Conservation (phyloP, 2,888 invertebrate genomes). For the Dynastes hyllus region DNA sequence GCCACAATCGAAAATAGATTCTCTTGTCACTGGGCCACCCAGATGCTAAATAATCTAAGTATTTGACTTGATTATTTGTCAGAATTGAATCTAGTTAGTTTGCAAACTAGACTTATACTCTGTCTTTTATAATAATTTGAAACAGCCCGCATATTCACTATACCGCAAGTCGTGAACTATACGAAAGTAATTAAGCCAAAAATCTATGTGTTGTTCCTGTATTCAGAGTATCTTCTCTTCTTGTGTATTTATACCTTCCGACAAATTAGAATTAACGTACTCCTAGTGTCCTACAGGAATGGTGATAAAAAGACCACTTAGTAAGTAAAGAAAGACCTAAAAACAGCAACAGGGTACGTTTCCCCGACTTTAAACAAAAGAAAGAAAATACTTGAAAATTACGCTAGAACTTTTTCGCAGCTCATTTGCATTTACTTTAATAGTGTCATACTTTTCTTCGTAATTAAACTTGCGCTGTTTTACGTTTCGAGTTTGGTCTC, state of each 20-base stretch:
- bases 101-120: no score
- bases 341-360: not conserved
- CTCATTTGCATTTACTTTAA: slow-evolving; percentile 39
- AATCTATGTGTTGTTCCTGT: not conserved
- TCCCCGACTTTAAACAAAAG: not conserved
- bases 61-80: no score
- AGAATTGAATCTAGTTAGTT: no score
- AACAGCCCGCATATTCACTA: not conserved
- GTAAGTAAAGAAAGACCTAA: not conserved
- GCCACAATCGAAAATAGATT: no score
- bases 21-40: no score
- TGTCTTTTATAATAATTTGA: no score
- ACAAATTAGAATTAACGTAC: slow-evolving; percentile 22
- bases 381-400: not conserved
- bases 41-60: no score
- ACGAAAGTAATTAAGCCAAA: slow-evolving; percentile 1
- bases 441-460: slow-evolving; percentile 35
- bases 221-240: not conserved
- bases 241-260: not conserved
- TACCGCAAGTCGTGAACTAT: not conserved
- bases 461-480: slow-evolving; percentile 30
- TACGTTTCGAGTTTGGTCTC: not conserved
- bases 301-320: not conserved
- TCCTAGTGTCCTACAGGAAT: not conserved
- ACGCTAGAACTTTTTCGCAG: slow-evolving; percentile 11